A percentile compares a stretch with the other conserved stretches of the same genome.
These are phyloP conservation scores for Globodera rostochiensis DNA, from an alignment of 1,140 invertebrate species.

Conservation along the genomic window DNA sequence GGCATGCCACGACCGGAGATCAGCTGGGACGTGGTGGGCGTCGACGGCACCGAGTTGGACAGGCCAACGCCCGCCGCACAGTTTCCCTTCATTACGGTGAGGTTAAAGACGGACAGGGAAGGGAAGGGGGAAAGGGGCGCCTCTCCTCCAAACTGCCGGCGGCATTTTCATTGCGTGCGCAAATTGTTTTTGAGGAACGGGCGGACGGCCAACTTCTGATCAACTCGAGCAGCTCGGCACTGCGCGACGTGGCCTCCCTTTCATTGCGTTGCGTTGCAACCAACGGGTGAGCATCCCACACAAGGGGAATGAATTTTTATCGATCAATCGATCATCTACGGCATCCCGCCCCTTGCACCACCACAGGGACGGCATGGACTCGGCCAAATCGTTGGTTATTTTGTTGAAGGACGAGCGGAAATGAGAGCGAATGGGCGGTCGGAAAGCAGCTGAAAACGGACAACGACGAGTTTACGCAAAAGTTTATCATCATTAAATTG, in stretches of 20 bases:
- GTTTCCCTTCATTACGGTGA: slow-evolving; percentile 36
- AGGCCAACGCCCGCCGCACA: slow-evolving; percentile 12
- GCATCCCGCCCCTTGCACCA: neutral
- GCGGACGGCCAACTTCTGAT: slow-evolving; percentile 34
- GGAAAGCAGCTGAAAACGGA: neutral
- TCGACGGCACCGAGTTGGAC: slow-evolving; percentile 18
- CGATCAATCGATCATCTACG: neutral
- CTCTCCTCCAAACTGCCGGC: slow-evolving; percentile 3
- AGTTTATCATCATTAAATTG: no score
- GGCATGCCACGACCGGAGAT: slow-evolving; percentile 30
- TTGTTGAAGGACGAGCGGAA: slow-evolving; percentile 21
- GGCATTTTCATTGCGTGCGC: neutral
- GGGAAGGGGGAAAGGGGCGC: neutral
- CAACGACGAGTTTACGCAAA: neutral
- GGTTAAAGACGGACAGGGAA: neutral
- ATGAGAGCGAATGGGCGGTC: neutral
- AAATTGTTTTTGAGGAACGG: slow-evolving; percentile 27
- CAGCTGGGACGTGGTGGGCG: slow-evolving; percentile 31
- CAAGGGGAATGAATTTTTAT: neutral
- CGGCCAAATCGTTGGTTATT: slow-evolving; percentile 30
- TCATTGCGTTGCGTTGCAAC: slow-evolving; percentile 29
- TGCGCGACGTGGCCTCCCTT: slow-evolving; percentile 28
- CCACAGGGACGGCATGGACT: slow-evolving; percentile 28
- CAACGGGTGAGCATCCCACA: neutral
- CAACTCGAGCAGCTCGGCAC: slow-evolving; percentile 12